A percentile compares a stretch with the other conserved stretches of the same genome.
Evolutionary conservation across 2,797 vertebrate genomes (phyloP).

Genomic region (Tokudaia tokunoshimensis): DNA sequence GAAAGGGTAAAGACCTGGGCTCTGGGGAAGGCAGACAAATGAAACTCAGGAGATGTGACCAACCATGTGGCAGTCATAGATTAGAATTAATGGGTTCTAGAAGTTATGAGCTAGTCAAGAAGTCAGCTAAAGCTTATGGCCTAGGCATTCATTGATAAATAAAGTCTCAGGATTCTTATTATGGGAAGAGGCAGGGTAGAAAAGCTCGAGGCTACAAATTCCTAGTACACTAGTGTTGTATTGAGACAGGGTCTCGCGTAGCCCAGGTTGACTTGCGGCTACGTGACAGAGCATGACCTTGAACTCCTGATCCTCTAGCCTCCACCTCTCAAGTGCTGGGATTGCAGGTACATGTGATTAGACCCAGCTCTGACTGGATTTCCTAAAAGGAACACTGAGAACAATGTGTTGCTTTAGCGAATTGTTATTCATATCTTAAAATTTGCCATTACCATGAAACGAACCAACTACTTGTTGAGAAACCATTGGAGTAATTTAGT

Average conservation of each 20-base stretch:
- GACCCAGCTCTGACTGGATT: neutral
- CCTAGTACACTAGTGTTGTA: neutral
- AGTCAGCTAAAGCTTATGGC: neutral
- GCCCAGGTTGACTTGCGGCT: neutral
- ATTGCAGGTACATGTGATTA: neutral
- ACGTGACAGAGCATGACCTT: neutral
- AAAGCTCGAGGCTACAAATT: neutral
- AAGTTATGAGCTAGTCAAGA: neutral
- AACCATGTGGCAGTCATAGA: neutral
- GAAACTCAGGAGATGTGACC: neutral
- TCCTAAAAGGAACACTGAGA: slow-evolving; percentile 30
- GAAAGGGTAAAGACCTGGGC: neutral
- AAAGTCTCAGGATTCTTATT: neutral
- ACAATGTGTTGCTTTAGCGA: slow-evolving; percentile 37
- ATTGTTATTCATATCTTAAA: slow-evolving; percentile 6
- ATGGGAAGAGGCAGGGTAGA: neutral
- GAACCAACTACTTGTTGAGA: neutral
- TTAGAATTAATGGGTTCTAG: neutral
- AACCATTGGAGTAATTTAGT: neutral
- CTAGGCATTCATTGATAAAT: neutral
- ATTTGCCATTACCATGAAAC: neutral
- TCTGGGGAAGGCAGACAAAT: neutral
- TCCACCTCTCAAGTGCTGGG: neutral
- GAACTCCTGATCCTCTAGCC: neutral
- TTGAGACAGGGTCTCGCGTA: neutral